Percentiles rank a stretch among this genome's conserved stretches.
Conservation (phyloP, 2,113 vertebrate genomes). For the Dicaeum eximium region DNA sequence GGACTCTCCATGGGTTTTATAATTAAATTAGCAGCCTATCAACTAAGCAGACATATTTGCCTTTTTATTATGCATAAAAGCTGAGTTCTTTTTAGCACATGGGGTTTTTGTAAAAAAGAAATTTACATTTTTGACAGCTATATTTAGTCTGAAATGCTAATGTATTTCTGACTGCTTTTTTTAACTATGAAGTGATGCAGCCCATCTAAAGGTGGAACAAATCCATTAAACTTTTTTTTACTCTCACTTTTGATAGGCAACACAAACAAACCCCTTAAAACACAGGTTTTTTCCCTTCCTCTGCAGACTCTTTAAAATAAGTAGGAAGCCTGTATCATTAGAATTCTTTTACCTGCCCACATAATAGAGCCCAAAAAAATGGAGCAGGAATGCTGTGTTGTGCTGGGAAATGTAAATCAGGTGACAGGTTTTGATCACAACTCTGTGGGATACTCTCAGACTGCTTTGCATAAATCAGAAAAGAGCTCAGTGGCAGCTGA, state of each 20-base stretch:
- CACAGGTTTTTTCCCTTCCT: neutral
- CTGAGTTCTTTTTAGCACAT: neutral
- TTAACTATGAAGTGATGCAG: neutral
- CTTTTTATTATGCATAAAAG: neutral
- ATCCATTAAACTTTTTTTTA: neutral
- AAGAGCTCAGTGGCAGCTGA: neutral
- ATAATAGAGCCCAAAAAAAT: neutral
- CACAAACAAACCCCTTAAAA: neutral
- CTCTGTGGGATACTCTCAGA: neutral
- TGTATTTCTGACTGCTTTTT: neutral
- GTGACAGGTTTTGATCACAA: neutral
- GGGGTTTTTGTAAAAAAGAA: neutral
- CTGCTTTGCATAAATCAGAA: neutral
- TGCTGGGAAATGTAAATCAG: neutral
- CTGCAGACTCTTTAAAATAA: neutral
- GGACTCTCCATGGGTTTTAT: neutral
- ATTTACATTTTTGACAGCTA: neutral
- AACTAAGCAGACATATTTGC: neutral
- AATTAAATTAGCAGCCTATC: neutral
- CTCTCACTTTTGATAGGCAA: neutral
- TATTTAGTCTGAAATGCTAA: slow-evolving; percentile 11
- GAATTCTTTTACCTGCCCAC: neutral
- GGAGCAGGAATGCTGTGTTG: neutral
- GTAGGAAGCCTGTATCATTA: neutral
- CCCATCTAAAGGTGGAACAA: neutral